Evolutionary conservation across 2,888 invertebrate species (phyloP), one percentile per base, ranked within the genome.

Genomic region (Ochropleura plecta): DNA sequence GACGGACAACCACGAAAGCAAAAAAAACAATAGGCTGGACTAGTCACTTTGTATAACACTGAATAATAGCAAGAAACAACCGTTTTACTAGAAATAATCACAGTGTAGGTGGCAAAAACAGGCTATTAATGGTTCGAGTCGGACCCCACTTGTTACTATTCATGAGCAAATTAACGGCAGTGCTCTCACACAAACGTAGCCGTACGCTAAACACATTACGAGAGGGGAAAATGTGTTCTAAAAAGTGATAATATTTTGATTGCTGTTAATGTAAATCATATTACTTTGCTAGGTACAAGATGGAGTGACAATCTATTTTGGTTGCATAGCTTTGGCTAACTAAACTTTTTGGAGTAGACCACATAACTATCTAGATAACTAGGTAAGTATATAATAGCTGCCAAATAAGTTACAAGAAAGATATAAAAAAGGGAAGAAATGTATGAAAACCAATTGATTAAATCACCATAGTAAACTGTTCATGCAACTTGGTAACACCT

Each of bases 51-150:
- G 93, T 94, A 93, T 93, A 95, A 94, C 93, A 93, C 92, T 93
- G 93, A 92, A 93, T 89, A 90, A 93, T 92, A 92, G 93, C 91
- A 93, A 94, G 93, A 95, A 94, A 94, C 89, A 92, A 93, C 93
- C 93, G 93, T 94, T 95, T 94, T 93, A 94, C 91, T 91, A 93
- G 93, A 95, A 94, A 92, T 95, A 95, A 95, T 95, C 93, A 94
- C 92, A 91, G 93, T 91, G 92, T 93, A 88, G 91, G 91, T 93
- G 87, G 93, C 93, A 95, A 95, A 96, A 96, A 96, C 92, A 91
- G 84, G 90, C 92, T 92, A 94, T 93, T 95, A 94, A 93, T 92
- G 92, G 86, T 90, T 85, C 89, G 88, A 90, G 90, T 90, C 92
- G 90, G 88, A 89, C 88, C 83, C 89, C 88, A 90, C 91, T 92